Base-by-base conservation (phyloP, 1,140 invertebrate species). In the Leptopilina clavipes region DNA sequence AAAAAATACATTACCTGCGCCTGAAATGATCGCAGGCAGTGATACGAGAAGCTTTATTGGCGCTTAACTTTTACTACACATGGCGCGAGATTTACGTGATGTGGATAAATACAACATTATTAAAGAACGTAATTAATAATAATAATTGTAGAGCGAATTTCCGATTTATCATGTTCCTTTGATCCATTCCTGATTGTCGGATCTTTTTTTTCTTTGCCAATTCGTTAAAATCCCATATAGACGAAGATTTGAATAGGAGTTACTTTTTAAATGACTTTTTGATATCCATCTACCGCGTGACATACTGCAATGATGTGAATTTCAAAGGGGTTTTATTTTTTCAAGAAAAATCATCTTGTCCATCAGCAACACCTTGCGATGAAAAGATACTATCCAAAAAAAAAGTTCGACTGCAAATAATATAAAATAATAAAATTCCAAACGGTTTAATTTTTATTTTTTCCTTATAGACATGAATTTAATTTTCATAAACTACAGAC, bases 1-100 rank as follows among this genome's bases (percentile, higher is more conserved):
- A 76, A 81, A 79, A 74, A 77, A 77, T 77, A 74, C 77, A 78
- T 79, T 79, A 78, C 74, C 75, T 71, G 77, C 76, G 75, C 78
- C 73, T 77, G 45, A 45, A 40, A 71, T 76, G 78, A 82, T 82
- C 75, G 65, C 71, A 70, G 71, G 73, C 74, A 59, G 48, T 76
- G 79, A 82, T 79, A 81, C 22, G 56, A 71, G 59, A 73, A 17
- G 75, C 56, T 74, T 76, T 77, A 77, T 78, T 75, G 75, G 76
- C 74, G 79, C 77, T 79, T 74, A 78, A 82, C 75, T 79, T 82
- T 82, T 81, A 81, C 76, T 79, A 65, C 59, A 65, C 79, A 70
- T 40, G 59, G 14, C 48, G 70, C 59, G 70, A 76, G 77, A 81
- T 82, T 82, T 82, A 82, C 79, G 79, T 81, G 77, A 79, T 75